A percentile compares a stretch with the other conserved stretches of the same genome.
These are phyloP conservation scores for Dryoscopus gambensis DNA, from an alignment of 2,113 vertebrate genomes.

Conservation along the genomic window DNA sequence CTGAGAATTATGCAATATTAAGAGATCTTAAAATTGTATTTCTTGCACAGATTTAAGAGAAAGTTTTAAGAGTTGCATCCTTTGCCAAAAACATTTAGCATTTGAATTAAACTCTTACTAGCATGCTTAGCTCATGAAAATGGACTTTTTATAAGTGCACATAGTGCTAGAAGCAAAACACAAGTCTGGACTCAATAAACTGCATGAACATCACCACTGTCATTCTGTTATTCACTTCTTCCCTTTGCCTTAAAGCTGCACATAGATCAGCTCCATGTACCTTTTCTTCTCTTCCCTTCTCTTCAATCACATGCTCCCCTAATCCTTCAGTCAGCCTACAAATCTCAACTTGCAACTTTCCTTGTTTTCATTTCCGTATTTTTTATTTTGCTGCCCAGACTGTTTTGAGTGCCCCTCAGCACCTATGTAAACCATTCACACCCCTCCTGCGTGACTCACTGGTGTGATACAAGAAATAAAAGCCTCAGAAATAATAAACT, in stretches of 20 bases:
- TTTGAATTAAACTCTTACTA: neutral
- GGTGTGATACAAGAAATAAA: neutral
- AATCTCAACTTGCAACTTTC: neutral
- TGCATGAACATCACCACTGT: neutral
- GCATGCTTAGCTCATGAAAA: neutral
- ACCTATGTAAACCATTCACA: neutral
- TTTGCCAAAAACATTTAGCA: neutral
- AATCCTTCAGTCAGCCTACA: neutral
- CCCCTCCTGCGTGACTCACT: neutral
- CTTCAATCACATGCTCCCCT: neutral
- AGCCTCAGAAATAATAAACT: neutral
- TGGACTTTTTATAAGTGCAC: neutral
- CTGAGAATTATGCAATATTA: neutral
- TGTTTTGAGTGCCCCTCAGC: neutral
- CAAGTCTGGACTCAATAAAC: conserved; percentile 8
- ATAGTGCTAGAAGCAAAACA: conserved; percentile 7
- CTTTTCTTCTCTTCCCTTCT: neutral
- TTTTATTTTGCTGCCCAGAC: neutral
- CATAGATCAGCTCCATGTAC: neutral
- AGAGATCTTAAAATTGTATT: neutral
- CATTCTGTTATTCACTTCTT: neutral
- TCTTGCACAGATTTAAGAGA: neutral
- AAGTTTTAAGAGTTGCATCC: neutral
- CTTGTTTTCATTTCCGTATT: neutral
- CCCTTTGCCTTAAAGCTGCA: neutral